Conservation (phyloP, 2,888 invertebrate species). For the Eristalis pertinax region DNA sequence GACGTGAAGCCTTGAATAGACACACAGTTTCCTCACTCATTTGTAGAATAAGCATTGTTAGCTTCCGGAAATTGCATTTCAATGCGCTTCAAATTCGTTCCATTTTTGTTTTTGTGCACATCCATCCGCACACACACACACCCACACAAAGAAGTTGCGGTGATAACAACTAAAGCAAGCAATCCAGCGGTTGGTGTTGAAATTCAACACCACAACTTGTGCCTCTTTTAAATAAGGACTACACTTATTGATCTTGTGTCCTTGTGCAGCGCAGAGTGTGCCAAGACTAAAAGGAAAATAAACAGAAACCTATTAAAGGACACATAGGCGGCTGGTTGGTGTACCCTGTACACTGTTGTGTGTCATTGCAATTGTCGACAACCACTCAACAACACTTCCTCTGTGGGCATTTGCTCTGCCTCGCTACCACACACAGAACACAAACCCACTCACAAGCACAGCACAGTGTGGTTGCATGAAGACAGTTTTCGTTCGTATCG, state of each 20-base stretch:
- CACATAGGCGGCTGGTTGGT: constrained; percentile 26
- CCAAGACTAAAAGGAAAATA: constrained; percentile 57
- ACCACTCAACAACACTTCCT: constrained; percentile 60
- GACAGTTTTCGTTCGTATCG: constrained; percentile 39
- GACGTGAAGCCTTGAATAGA: too few species aligned
- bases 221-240: constrained; percentile 26
- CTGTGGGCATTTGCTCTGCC: constrained; percentile 11
- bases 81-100: not conserved
- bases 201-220: not conserved
- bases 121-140: not conserved
- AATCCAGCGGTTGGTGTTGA: not conserved
- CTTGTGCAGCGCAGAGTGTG: constrained; percentile 52
- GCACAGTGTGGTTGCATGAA: constrained; percentile 4
- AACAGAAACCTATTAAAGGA: constrained; percentile 64
- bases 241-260: constrained; percentile 63
- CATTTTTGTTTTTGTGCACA: not conserved
- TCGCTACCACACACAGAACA: not conserved
- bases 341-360: constrained; percentile 30
- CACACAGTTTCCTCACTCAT: not conserved
- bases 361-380: constrained; percentile 45
- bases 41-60: not conserved
- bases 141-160: not conserved
- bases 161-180: not conserved
- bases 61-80: not conserved
- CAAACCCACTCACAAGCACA: not conserved